Evolutionary conservation across 2,888 invertebrate species (phyloP), one percentile per base, ranked within the genome.

Genomic region (Boloria euphrosyne): DNA sequence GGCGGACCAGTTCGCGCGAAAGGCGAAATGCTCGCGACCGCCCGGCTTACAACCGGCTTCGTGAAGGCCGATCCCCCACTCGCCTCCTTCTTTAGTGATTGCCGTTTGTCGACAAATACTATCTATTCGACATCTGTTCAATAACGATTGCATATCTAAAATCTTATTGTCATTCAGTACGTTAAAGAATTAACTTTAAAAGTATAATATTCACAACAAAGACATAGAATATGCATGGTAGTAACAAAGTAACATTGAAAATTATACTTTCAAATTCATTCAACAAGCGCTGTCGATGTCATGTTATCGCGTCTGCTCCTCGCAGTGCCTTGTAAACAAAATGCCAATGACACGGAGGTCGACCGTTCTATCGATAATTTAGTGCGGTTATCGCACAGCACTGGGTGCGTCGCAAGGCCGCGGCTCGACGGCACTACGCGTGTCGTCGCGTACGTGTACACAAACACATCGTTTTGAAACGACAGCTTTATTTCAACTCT

Each of bases 31-130:
- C 82, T 84, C 80, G 85, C 85, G 85, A 82, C 83, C 83, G 81
- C 82, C 83, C 82, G 82, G 82, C 84, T 82, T 38, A 38, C 87
- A 91, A 92, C 92, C 92, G 92, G 92, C 89, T 92, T 80, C 76
- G 86, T 85, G 91, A 92, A 92, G 91, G 92, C 90, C 92, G 89
- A 76, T 80, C 86, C 85, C 87, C 82, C 83, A 83, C 86, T 80
- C 83, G 76, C 69, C 78, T 78, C 72, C 81, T 47, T 80, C 80
- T 81, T 82, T 81, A 86, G 88, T 81, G 86, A 81, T 77, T 83
- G 79, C 74, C 78, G 65, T 74, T 75, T 87, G 82, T 89, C 89
- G 89, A 89, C 87, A 86, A 79, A 74, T 58, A 65, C 31, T 17
- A 58, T 58, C 52, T 64, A 64, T 66, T 55, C 6, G 16, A 13